phyloP scores from a whole-genome alignment of 2,113 vertebrate genomes.

The Dunckerocampus dactyliophorus region DNA sequence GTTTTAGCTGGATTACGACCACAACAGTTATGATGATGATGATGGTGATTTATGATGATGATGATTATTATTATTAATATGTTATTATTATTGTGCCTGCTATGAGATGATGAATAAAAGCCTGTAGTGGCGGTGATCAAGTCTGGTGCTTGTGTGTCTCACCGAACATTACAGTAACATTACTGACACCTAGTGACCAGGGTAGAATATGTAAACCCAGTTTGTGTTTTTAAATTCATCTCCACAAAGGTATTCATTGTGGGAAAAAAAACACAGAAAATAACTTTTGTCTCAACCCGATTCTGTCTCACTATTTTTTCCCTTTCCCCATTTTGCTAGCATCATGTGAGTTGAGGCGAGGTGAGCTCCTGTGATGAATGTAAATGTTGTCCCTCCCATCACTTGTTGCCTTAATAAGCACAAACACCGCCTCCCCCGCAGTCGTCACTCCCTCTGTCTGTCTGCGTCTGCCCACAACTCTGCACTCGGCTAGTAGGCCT shows the following conservation, averaged over 20 bases:
- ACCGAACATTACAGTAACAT: too few relatives aligned
- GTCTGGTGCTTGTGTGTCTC: too few relatives aligned
- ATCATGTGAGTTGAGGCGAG: constrained; percentile 53
- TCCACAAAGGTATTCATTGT: constrained; percentile 23
- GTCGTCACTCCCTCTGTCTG: constrained; percentile 28
- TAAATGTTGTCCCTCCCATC: constrained; percentile 57
- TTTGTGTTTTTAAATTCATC: constrained; percentile 14
- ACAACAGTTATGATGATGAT: too few relatives aligned
- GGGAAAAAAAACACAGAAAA: constrained; percentile 31
- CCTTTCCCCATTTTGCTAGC: constrained; percentile 26
- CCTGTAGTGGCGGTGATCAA: too few relatives aligned
- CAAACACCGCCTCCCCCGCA: constrained; percentile 53
- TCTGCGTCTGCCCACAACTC: constrained; percentile 34
- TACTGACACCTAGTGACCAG: too few relatives aligned
- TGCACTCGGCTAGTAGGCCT: constrained; percentile 18
- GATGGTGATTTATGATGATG: too few relatives aligned
- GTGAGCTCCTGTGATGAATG: constrained; percentile 59
- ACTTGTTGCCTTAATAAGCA: constrained; percentile 58
- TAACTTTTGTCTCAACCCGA: constrained; percentile 60
- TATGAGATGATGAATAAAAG: too few relatives aligned
- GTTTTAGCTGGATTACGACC: too few relatives aligned
- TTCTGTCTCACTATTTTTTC: constrained; percentile 55
- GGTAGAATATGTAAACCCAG: not conserved
- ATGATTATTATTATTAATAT: too few relatives aligned
- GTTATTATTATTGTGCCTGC: too few relatives aligned